A percentile compares a stretch with the other conserved stretches of the same genome.
phyloP scores from a whole-genome alignment of 2,888 invertebrate genomes.

The Philaethria dido region DNA sequence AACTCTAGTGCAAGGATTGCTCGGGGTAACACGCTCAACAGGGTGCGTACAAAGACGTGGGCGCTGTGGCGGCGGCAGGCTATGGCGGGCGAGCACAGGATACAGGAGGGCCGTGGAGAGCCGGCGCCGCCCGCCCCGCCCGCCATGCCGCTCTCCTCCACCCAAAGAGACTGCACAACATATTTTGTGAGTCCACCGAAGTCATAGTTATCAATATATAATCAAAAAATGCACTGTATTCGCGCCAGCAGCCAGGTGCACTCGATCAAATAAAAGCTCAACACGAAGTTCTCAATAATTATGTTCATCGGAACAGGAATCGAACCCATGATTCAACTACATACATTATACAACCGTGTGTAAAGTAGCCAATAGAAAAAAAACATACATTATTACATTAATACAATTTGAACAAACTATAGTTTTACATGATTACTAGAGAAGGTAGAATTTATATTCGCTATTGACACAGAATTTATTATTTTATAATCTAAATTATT shows the following conservation, averaged over 20 bases:
- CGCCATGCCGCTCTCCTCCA: conserved; percentile 72
- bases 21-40: conserved; percentile 55
- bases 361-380: not conserved
- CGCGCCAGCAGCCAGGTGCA: not conserved
- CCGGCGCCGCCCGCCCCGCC: conserved; percentile 52
- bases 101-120: conserved; percentile 55
- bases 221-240: no score
- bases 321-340: not conserved
- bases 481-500: not conserved
- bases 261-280: no score
- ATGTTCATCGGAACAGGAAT: not conserved
- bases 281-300: not conserved
- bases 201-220: not conserved
- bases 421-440: no score
- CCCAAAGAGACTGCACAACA: conserved; percentile 84
- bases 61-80: conserved; percentile 73
- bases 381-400: no score
- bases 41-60: conserved; percentile 63
- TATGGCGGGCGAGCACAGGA: conserved; percentile 57
- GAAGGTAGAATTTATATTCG: not conserved
- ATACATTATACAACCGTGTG: not conserved
- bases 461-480: not conserved
- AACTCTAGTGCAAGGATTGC: conserved; percentile 43
- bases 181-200: conserved; percentile 39
- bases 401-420: no score